Evolutionary conservation across 2,797 vertebrate species (phyloP), one percentile per base, ranked within the genome.

Genomic region (Sebastiscus albofasciatus): DNA sequence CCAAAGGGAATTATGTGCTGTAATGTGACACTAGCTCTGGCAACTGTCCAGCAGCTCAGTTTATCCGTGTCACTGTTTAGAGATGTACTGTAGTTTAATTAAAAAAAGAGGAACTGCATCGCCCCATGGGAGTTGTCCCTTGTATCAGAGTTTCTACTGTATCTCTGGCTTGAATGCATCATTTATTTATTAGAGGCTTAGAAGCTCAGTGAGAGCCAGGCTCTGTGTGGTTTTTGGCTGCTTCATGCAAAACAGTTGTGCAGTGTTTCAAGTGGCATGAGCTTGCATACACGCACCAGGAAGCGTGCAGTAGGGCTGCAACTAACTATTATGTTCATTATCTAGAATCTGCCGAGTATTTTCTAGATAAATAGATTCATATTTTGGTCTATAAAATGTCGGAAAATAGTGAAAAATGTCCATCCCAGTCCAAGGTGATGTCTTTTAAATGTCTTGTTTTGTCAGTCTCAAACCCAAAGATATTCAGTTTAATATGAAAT

Each of bases 61-160:
- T 67, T 26, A 24, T 77, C 52, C 2, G 24, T 39, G 75, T 72
- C 36, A 13, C 29, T 54, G 27, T 79, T 79, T 58, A 22, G 60
- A 56, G 26, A 68, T 64, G 6, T 5, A 26, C 33, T 67, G n/a
- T 18, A 10, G 33, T 64, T 83, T 74, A 69, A 79, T 75, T 84
- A 79, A 75, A 80, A 36, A 36, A 68, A 61, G 24, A 20, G 16
- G 7, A 11, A 22, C 22, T 65, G 71, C 49, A 8, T 60, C 2
- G 0, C 52, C 62, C n/a, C 27, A 24, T 24, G 54, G 67, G 67
- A 61, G 20, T 49, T 31, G 11, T 46, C 54, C 36, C 42, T 55
- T 39, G 26, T 59, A 18, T 76, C 31, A 20, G 59, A 72, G 16
- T 78, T 75, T 18, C 33, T 36, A 13, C 67, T 59, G 62, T 52